These are phyloP conservation scores for Leptopilina boulardi DNA, from an alignment of 1,140 invertebrate genomes.

Conservation along the genomic window DNA sequence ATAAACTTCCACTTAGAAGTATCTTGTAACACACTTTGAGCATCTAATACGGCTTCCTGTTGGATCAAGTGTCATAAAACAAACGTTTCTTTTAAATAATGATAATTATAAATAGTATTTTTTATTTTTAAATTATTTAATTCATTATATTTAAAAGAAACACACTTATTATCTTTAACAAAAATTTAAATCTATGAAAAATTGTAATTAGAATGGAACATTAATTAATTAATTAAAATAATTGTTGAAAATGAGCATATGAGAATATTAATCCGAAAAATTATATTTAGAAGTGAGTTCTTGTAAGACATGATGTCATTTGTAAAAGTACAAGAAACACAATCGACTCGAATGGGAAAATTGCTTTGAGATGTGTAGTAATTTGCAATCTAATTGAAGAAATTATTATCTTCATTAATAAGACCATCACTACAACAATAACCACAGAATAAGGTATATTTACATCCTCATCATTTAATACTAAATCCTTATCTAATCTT, in stretches of 20 bases:
- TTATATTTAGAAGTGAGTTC: neutral
- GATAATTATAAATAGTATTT: too few species aligned
- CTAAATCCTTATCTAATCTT: constrained; percentile 25
- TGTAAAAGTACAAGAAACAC: neutral
- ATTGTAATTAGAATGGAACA: too few species aligned
- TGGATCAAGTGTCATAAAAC: neutral
- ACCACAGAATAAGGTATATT: neutral
- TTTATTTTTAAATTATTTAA: too few species aligned
- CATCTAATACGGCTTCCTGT: neutral
- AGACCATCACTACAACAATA: constrained; percentile 1
- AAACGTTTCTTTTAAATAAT: too few species aligned
- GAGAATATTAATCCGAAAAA: too few species aligned
- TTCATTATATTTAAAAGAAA: too few species aligned
- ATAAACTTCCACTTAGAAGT: neutral
- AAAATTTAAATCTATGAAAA: too few species aligned
- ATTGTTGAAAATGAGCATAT: too few species aligned
- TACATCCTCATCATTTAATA: constrained; percentile 5
- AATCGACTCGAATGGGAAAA: neutral
- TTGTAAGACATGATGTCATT: neutral
- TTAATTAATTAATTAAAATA: too few species aligned
- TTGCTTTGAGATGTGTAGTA: neutral
- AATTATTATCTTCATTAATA: neutral
- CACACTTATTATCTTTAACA: too few species aligned
- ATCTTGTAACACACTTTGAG: neutral
- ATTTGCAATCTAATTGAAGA: constrained; percentile 1